Evolutionary conservation across 2,888 invertebrate species (phyloP), one percentile per base, ranked within the genome.

Genomic region (Mesoligia furuncula): DNA sequence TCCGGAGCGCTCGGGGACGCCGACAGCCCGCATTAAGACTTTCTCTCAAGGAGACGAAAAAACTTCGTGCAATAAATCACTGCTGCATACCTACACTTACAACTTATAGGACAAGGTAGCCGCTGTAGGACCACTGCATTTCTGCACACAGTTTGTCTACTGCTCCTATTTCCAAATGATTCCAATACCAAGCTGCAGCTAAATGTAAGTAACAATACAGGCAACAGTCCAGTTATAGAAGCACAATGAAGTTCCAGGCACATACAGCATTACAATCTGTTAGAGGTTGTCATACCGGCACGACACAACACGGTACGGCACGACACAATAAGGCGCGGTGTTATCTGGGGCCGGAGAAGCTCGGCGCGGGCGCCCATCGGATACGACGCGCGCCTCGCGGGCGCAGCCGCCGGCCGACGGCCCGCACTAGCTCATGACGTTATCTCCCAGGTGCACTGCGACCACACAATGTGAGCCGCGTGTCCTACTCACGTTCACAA

Each of bases 271-370:
- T 20, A 51, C 17, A 31, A 36, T 59, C 48, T 61, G 45, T 24
- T 39, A 75, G 7, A 59, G 61, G 24, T 15, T 27, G 24, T 27
- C 24, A 27, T 8, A 27, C 27, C 11, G 13, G 73, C 24, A n/a
- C 42, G 27, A 31, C 15, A 64, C 27, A 9, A 39, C 51, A 20
- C 73, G 0, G 9, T 39, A 42, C 42, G 36, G 7, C 24, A 24
- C 24, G 31, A n/a, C n/a, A 71, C 70, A 70, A 42, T 57, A 17
- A 71, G 13, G 11, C 24, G 42, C 72, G 20, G 20, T 31, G 31
- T 17, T 75, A 75, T 74, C 75, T 45, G 36, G 75, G 11, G 75
- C 75, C 59, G 75, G 74, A 73, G 48, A 39, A 27, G 27, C 36
- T 70, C 39, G 27, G 45, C 24, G 45, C n/a, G 31, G 20, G 20